Percentiles rank a stretch among this genome's conserved stretches.
phyloP scores from a whole-genome alignment of 2,888 invertebrate genomes.

The Caenorhabditis sp. region DNA sequence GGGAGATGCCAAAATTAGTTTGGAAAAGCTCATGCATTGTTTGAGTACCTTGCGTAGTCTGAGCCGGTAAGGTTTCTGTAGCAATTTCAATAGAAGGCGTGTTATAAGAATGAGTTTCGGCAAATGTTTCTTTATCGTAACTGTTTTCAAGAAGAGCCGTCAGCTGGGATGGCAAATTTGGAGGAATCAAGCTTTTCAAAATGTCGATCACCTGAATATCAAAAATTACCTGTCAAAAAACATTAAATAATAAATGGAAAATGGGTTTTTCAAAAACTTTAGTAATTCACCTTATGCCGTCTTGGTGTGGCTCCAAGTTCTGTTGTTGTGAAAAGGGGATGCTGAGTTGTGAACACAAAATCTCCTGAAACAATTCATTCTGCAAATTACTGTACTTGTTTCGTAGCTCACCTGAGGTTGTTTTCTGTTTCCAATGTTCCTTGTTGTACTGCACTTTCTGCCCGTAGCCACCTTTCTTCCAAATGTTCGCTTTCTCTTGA shows the following conservation, averaged over 20 bases:
- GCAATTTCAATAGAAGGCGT: constrained; percentile 37
- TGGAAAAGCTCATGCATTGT: neutral
- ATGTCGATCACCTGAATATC: constrained; percentile 69
- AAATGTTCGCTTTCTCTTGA: constrained; percentile 50
- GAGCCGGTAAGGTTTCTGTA: constrained; percentile 1
- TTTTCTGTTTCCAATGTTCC: constrained; percentile 65
- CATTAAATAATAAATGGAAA: too few species aligned
- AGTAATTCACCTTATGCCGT: constrained; percentile 51
- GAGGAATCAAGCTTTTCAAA: constrained; percentile 65
- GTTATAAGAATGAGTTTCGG: constrained; percentile 49
- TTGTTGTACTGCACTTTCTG: constrained; percentile 67
- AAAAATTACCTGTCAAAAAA: too few species aligned
- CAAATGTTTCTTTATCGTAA: constrained; percentile 54
- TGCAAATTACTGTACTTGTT: neutral
- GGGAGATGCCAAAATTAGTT: neutral
- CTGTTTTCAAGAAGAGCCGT: constrained; percentile 66
- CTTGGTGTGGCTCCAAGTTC: constrained; percentile 54
- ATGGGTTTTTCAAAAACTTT: neutral
- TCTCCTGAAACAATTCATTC: constrained; percentile 35
- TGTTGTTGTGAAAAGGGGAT: constrained; percentile 65
- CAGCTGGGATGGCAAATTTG: constrained; percentile 63
- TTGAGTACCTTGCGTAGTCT: constrained; percentile 40
- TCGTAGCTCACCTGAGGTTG: constrained; percentile 28
- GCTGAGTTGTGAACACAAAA: constrained; percentile 62
- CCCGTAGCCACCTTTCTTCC: constrained; percentile 52